Evolutionary conservation across 2,888 invertebrate genomes (phyloP).

Genomic region (Clanis bilineata): DNA sequence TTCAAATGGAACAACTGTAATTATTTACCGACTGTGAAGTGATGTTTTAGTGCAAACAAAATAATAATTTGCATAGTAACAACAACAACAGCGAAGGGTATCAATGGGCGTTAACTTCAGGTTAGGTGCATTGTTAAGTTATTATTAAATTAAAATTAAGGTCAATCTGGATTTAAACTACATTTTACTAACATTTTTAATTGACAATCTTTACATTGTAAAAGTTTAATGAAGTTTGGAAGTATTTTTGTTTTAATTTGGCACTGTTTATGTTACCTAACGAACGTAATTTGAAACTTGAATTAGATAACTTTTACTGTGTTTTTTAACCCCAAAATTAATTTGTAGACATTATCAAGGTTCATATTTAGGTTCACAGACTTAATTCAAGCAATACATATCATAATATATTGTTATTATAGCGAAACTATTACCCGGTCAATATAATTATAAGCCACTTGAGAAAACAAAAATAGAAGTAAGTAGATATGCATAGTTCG

Average conservation of each 20-base stretch:
- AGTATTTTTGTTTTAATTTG: slow-evolving; percentile 14
- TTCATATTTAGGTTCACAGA: background rate
- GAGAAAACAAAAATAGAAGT: background rate
- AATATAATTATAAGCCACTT: background rate
- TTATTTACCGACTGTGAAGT: slow-evolving; percentile 29
- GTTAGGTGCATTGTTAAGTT: slow-evolving; percentile 62
- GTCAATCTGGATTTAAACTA: slow-evolving; percentile 46
- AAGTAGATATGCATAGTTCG: background rate
- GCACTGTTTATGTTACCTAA: slow-evolving; percentile 22
- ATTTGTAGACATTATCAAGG: background rate
- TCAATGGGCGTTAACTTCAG: slow-evolving; percentile 79
- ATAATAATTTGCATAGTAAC: slow-evolving; percentile 39
- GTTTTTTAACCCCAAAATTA: background rate
- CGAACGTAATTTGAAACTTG: slow-evolving; percentile 35
- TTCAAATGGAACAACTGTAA: slow-evolving; percentile 24
- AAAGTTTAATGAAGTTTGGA: background rate
- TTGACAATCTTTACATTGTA: background rate
- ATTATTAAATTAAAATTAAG: slow-evolving; percentile 72
- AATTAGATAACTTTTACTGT: slow-evolving; percentile 19
- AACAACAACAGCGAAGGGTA: slow-evolving; percentile 47
- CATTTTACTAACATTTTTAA: slow-evolving; percentile 11
- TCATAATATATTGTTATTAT: background rate
- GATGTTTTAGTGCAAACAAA: slow-evolving; percentile 41
- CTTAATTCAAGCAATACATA: background rate
- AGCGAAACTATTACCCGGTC: background rate